Evolutionary conservation across 2,888 invertebrate species (phyloP).

Genomic region (Chironomus tentans): DNA sequence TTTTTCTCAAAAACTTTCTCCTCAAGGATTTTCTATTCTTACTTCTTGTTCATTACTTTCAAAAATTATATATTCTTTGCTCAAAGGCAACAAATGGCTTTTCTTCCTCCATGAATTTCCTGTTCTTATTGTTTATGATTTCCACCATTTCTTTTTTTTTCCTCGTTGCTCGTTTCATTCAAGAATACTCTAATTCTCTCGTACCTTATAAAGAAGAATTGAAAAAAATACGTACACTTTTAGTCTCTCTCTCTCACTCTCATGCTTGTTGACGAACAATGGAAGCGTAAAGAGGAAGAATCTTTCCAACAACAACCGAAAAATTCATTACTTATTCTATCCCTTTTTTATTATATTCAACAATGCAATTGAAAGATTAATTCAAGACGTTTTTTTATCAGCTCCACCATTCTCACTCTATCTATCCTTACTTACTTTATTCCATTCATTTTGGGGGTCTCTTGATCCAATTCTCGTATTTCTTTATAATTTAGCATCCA

Average conservation of each 20-base stretch:
- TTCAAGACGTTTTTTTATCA: background rate
- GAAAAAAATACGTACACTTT: background rate
- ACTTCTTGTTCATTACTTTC: background rate
- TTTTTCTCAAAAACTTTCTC: background rate
- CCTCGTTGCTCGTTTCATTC: background rate
- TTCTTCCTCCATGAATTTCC: background rate
- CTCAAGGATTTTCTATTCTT: background rate
- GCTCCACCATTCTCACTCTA: no score
- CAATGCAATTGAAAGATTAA: background rate
- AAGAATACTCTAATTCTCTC: no score
- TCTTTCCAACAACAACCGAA: constrained; percentile 3
- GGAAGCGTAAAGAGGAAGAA: background rate
- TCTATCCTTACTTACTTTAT: no score
- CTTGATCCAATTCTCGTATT: no score
- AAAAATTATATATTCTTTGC: background rate
- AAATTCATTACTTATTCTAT: constrained; percentile 7
- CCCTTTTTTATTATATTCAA: background rate
- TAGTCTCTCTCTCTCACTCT: background rate
- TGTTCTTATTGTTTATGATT: constrained; percentile 8
- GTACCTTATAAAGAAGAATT: no score
- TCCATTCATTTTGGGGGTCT: no score
- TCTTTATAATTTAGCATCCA: no score
- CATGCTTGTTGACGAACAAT: background rate
- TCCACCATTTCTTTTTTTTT: background rate
- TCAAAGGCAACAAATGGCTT: constrained; percentile 21